A percentile compares a stretch with the other conserved stretches of the same genome.
Conservation (phyloP, 2,888 invertebrate species). For the Tenthredo scrophulariae region DNA sequence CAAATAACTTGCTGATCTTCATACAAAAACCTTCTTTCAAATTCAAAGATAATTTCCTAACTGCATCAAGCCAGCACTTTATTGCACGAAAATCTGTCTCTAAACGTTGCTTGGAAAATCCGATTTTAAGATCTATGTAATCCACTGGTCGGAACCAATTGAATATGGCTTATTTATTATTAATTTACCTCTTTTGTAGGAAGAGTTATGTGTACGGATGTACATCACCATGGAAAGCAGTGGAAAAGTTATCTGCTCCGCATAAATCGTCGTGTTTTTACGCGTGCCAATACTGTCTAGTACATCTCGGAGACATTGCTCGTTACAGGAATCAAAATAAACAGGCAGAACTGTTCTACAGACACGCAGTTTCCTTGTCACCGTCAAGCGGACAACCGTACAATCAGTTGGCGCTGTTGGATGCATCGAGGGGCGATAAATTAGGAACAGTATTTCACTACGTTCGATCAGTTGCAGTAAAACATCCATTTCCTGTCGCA, state of each 20-base stretch:
- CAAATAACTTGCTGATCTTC: background rate
- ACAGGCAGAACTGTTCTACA: slow-evolving; percentile 92
- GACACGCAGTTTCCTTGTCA: slow-evolving; percentile 87
- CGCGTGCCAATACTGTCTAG: slow-evolving; percentile 93
- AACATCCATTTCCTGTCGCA: slow-evolving; percentile 92
- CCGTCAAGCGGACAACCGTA: slow-evolving; percentile 93
- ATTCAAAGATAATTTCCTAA: background rate
- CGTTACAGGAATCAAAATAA: slow-evolving; percentile 90
- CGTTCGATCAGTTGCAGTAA: slow-evolving; percentile 89
- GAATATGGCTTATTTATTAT: background rate
- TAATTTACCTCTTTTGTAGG: slow-evolving; percentile 64
- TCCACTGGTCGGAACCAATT: background rate
- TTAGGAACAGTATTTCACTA: slow-evolving; percentile 93
- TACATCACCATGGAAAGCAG: slow-evolving; percentile 76
- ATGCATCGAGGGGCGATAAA: slow-evolving; percentile 89
- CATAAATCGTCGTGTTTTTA: slow-evolving; percentile 89
- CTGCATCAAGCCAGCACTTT: background rate
- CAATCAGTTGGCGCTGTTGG: slow-evolving; percentile 91
- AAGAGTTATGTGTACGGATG: slow-evolving; percentile 79
- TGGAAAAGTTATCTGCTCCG: slow-evolving; percentile 76
- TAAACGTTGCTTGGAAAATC: background rate
- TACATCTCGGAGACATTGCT: slow-evolving; percentile 93
- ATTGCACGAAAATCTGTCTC: background rate
- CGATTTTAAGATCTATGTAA: background rate
- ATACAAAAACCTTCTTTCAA: background rate